Evolutionary conservation across 37 sponge, comb jelly and placozoan species (phyloP).

Genomic region (Hexactinellida sp.): DNA sequence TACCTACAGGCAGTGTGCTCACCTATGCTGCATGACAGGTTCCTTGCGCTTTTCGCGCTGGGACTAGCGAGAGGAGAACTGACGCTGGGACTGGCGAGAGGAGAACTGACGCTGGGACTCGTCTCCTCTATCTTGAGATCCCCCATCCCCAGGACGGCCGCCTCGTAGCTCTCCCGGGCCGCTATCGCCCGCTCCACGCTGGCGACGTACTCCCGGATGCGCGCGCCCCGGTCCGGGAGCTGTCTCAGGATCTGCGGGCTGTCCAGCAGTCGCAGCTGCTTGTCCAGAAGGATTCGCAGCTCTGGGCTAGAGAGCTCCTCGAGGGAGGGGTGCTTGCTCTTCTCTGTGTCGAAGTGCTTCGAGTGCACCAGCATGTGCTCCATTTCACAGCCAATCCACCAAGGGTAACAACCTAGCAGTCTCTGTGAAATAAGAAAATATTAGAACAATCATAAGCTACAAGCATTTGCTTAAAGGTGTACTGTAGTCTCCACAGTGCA

Average conservation of each 20-base stretch:
- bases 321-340: neutral
- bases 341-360: neutral
- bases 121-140: neutral
- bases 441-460: neutral
- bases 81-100: neutral
- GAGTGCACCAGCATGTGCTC: neutral
- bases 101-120: neutral
- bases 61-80: neutral
- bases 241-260: neutral
- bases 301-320: neutral
- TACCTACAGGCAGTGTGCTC: neutral
- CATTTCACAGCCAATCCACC: neutral
- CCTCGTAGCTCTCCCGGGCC: neutral
- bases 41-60: neutral
- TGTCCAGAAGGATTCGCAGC: neutral
- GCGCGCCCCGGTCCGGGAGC: neutral
- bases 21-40: neutral
- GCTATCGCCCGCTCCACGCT: neutral
- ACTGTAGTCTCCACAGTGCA: neutral
- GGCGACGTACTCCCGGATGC: neutral
- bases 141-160: neutral
- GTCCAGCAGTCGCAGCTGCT: neutral
- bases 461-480: neutral
- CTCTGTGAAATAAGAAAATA: neutral
- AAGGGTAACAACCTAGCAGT: neutral